Conservation (phyloP, 2,797 vertebrate species). For the Gymnothorax reevesii region DNA sequence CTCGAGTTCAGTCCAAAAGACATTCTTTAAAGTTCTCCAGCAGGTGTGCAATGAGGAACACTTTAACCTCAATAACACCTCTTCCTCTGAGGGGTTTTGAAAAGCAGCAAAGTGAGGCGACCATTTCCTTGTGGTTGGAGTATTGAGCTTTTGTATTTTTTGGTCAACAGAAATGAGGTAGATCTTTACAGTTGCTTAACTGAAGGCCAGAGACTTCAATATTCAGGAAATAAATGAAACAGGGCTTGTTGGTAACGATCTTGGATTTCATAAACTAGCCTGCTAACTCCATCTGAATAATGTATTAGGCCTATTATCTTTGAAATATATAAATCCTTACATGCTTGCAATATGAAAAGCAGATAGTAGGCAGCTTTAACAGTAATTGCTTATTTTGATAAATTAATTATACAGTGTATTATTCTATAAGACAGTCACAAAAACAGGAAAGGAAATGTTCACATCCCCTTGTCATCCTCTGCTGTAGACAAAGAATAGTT, state of each 20-base stretch:
- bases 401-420: constrained; percentile 26
- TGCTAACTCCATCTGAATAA: constrained; percentile 53
- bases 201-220: constrained; percentile 55
- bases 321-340: constrained; percentile 34
- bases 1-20: constrained; percentile 20
- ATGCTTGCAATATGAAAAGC: constrained; percentile 57
- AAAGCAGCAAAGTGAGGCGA: constrained; percentile 25
- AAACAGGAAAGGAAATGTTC: constrained; percentile 38
- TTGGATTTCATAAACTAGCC: constrained; percentile 32
- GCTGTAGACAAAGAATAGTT: not conserved
- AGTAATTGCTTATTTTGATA: constrained; percentile 20
- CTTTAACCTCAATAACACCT: not conserved
- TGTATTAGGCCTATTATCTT: constrained; percentile 23
- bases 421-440: not conserved
- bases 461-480: constrained; percentile 7
- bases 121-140: constrained; percentile 30
- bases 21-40: constrained; percentile 3
- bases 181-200: constrained; percentile 50
- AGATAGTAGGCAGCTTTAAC: constrained; percentile 18
- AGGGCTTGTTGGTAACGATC: constrained; percentile 35
- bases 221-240: constrained; percentile 51
- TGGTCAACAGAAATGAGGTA: constrained; percentile 49
- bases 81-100: constrained; percentile 9
- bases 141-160: constrained; percentile 2
- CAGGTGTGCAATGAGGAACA: not conserved